Percentiles rank a stretch among this genome's conserved stretches.
phyloP scores from a whole-genome alignment of 2,113 vertebrate genomes.

The Arvicanthis niloticus region DNA sequence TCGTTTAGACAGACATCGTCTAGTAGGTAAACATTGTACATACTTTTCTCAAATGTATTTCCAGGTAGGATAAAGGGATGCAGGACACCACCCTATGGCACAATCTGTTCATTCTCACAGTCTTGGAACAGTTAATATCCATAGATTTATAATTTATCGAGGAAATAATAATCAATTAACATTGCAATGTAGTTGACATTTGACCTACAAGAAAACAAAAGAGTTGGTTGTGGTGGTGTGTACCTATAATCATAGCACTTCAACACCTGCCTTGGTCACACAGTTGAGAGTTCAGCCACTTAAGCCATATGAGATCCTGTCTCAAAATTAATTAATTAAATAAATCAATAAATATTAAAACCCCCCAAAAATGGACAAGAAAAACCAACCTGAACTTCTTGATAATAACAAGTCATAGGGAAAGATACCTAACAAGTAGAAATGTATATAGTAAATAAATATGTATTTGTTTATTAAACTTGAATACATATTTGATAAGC shows the following conservation, averaged over 20 bases:
- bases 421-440: neutral
- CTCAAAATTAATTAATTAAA: neutral
- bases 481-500: neutral
- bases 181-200: neutral
- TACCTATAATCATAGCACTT: neutral
- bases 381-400: neutral
- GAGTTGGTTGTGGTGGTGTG: neutral
- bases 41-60: neutral
- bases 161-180: neutral
- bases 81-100: neutral
- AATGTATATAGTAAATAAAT: neutral
- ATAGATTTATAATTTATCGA: neutral
- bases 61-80: neutral
- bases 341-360: neutral
- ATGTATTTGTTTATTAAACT: neutral
- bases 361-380: neutral
- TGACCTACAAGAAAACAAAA: constrained; percentile 37
- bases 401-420: neutral
- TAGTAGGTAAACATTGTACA: neutral
- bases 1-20: neutral
- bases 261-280: neutral
- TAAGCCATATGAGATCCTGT: neutral
- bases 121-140: neutral
- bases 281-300: neutral
- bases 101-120: neutral